These are phyloP conservation scores for Apis mellifera DNA, from an alignment of 1,140 invertebrate genomes.

Conservation along the genomic window Amel_HAv3.1 CM009937.2:5587001-5587500, in stretches of 20 bases:
- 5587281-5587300: neutral
- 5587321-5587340: conserved; percentile 22
- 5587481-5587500: conserved; percentile 13
- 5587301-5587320: conserved; percentile 14
- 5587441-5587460: conserved; percentile 21
- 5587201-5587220: neutral
- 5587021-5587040: too few species aligned
- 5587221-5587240: neutral
- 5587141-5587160: neutral
- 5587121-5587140: too few species aligned
- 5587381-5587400: conserved; percentile 36
- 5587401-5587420: conserved; percentile 28
- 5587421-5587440: conserved; percentile 11
- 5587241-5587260: conserved; percentile 11
- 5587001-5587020: too few species aligned
- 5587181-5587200: too few species aligned
- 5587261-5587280: neutral
- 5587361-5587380: neutral
- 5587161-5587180: neutral
- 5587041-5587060: too few species aligned
- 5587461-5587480: neutral
- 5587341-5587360: neutral
- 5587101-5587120: too few species aligned
- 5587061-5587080: too few species aligned
- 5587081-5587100: too few species aligned